These are phyloP conservation scores for Coregonus sp. DNA, from an alignment of 2,797 vertebrate species.

Conservation along the genomic window DNA sequence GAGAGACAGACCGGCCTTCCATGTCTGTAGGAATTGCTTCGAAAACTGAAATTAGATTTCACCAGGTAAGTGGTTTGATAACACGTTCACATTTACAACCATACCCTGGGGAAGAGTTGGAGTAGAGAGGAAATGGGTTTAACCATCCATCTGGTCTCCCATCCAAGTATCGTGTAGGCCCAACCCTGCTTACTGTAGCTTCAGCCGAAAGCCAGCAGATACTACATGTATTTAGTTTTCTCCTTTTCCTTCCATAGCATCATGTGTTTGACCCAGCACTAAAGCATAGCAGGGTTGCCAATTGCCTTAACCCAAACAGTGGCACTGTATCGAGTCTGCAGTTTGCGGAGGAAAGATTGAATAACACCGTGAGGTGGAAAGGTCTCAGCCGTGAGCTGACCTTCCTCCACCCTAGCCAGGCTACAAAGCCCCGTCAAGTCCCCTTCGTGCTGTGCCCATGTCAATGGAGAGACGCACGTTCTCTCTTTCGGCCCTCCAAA, in stretches of 20 bases:
- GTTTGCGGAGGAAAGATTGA: conserved; percentile 46
- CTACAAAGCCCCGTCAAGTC: conserved; percentile 29
- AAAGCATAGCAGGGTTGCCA: conserved; percentile 45
- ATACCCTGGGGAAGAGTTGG: neutral
- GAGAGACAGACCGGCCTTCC: neutral
- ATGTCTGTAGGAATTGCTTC: neutral
- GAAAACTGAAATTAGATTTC: neutral
- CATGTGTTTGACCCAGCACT: conserved; percentile 45
- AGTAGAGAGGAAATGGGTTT: neutral
- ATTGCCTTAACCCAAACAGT: conserved; percentile 42
- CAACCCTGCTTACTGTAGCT: neutral
- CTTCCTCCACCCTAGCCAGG: conserved; percentile 63
- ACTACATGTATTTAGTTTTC: conserved; percentile 9
- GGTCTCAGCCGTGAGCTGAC: conserved; percentile 62
- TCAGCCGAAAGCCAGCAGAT: conserved; percentile 21
- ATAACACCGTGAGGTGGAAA: conserved; percentile 49
- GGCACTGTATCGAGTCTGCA: conserved; percentile 30
- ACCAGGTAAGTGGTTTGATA: neutral
- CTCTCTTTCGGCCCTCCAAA: conserved; percentile 70
- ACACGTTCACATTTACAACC: neutral
- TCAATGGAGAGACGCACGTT: neutral
- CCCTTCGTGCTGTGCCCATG: conserved; percentile 57
- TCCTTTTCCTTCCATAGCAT: conserved; percentile 30
- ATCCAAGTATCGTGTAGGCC: neutral
- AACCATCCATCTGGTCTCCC: neutral